Evolutionary conservation across 2,888 invertebrate genomes (phyloP).

Genomic region (Coenonympha arcania): DNA sequence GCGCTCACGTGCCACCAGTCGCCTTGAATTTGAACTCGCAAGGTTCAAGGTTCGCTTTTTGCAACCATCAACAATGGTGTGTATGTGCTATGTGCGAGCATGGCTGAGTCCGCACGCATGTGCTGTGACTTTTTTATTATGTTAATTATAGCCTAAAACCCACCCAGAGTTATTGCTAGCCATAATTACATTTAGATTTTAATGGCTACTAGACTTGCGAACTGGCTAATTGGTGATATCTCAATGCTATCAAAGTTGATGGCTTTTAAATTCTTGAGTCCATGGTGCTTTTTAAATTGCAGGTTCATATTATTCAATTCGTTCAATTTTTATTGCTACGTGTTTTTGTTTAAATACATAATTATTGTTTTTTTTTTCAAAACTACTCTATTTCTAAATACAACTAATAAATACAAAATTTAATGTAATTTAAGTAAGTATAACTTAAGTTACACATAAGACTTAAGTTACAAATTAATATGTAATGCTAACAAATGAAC

Average conservation of each 20-base stretch:
- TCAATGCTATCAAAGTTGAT: neutral
- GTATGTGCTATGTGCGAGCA: constrained; percentile 24
- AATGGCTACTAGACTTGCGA: constrained; percentile 1
- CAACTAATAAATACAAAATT: no score
- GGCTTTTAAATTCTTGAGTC: neutral
- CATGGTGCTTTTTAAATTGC: neutral
- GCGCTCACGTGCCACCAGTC: constrained; percentile 41
- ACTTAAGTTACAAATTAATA: no score
- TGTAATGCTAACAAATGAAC: neutral
- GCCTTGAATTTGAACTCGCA: constrained; percentile 67
- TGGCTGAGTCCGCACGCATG: constrained; percentile 18
- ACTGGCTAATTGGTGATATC: neutral
- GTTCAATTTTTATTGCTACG: no score
- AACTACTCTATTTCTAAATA: no score
- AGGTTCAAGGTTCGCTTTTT: constrained; percentile 72
- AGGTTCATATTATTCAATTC: no score
- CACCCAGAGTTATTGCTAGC: constrained; percentile 1
- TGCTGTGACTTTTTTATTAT: constrained; percentile 23
- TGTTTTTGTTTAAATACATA: no score
- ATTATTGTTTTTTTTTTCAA: no score
- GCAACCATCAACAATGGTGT: constrained; percentile 51
- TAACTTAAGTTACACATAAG: no score
- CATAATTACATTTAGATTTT: neutral
- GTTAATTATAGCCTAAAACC: constrained; percentile 24
- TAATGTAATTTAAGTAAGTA: no score